Conservation (phyloP, 2,888 invertebrate genomes). For the Nomada lathburiana region DNA sequence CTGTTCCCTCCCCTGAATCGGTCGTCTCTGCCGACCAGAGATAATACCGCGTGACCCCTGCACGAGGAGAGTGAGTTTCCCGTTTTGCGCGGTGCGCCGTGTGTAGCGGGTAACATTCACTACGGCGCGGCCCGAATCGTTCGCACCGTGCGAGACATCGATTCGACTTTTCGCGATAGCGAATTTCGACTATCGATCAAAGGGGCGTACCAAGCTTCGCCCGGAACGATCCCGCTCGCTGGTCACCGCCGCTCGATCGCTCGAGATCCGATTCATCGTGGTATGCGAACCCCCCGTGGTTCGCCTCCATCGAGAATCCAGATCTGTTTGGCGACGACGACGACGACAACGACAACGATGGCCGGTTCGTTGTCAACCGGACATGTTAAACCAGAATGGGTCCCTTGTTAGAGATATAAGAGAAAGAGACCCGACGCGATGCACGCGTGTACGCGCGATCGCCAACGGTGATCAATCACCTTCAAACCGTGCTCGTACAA, state of each 20-base stretch:
- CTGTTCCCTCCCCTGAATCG: not conserved
- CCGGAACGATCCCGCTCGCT: constrained; percentile 8
- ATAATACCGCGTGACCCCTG: no score
- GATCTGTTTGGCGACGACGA: constrained; percentile 63
- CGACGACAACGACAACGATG: constrained; percentile 34
- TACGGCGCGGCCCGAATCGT: not conserved
- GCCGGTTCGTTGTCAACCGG: constrained; percentile 65
- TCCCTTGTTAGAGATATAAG: constrained; percentile 44
- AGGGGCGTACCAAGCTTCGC: not conserved
- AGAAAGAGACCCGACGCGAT: constrained; percentile 40
- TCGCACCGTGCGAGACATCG: constrained; percentile 55
- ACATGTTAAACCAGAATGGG: constrained; percentile 59
- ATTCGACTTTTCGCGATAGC: constrained; percentile 28
- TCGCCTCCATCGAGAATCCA: constrained; percentile 69
- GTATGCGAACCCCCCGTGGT: constrained; percentile 64
- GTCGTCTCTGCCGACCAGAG: not conserved
- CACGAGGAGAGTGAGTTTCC: no score
- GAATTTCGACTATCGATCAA: not conserved
- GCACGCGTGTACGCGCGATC: constrained; percentile 65
- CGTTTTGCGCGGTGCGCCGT: no score
- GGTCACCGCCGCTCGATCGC: constrained; percentile 60
- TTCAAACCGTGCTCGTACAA: constrained; percentile 79
- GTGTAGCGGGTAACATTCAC: not conserved
- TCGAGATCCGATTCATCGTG: constrained; percentile 62
- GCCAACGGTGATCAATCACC: constrained; percentile 81